These are phyloP conservation scores for Meloidogyne floridensis DNA, from an alignment of 1,140 invertebrate genomes.

Conservation along the genomic window DNA sequence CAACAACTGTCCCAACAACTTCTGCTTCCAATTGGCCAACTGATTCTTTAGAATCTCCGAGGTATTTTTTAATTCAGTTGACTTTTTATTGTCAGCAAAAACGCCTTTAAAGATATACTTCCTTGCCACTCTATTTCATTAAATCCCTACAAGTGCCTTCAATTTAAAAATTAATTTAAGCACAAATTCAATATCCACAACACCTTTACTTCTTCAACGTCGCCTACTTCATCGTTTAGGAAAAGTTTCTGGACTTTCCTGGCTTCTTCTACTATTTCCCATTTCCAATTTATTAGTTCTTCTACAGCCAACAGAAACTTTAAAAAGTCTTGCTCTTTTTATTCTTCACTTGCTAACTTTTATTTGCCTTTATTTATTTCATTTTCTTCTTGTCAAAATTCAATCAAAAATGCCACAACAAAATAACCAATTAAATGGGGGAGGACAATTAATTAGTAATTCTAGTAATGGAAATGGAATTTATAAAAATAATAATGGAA, in stretches of 20 bases:
- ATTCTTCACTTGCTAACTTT: background rate
- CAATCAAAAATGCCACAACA: background rate
- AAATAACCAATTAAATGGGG: background rate
- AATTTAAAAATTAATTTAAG: background rate
- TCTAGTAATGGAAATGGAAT: background rate
- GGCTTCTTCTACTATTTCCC: conserved; percentile 39
- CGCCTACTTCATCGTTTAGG: conserved; percentile 34
- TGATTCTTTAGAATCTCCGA: conserved; percentile 1
- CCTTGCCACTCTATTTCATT: no score
- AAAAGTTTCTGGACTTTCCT: conserved; percentile 43
- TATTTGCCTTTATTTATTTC: conserved; percentile 7
- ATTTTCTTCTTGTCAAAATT: background rate
- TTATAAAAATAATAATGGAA: no score
- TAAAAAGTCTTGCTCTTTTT: conserved; percentile 4
- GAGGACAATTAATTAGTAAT: background rate
- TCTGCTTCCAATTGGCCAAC: background rate
- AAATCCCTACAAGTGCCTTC: background rate
- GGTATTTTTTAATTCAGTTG: background rate
- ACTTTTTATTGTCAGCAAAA: no score
- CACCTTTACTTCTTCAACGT: background rate
- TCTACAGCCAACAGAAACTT: conserved; percentile 25
- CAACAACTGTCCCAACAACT: conserved; percentile 13
- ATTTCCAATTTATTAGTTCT: conserved; percentile 38
- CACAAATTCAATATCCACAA: conserved; percentile 23
- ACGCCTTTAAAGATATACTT: no score